Conservation (phyloP, 2,797 vertebrate species). For the Clarias pachynema region DNA sequence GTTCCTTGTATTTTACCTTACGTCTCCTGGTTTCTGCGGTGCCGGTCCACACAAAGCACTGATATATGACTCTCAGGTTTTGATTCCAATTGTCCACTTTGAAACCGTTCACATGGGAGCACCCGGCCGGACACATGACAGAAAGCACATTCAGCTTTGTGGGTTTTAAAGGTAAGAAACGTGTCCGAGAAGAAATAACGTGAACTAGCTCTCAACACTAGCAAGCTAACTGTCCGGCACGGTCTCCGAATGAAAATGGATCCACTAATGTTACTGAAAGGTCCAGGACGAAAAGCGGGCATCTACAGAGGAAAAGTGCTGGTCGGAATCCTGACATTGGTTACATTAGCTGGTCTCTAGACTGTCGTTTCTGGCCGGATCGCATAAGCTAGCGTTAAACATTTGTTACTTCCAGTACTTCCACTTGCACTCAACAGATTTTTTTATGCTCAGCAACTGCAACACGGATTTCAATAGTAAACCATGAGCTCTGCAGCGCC, state of each 20-base stretch:
- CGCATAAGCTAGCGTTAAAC: constrained; percentile 63
- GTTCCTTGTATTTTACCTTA: constrained; percentile 80
- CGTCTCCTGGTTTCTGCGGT: constrained; percentile 93
- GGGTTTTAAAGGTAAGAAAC: constrained; percentile 64
- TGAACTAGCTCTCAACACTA: constrained; percentile 54
- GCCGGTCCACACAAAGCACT: constrained; percentile 98
- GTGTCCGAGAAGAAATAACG: constrained; percentile 52
- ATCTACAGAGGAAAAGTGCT: constrained; percentile 65
- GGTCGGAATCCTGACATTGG: constrained; percentile 53
- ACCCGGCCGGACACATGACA: constrained; percentile 96
- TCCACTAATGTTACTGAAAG: constrained; percentile 65
- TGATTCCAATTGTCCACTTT: constrained; percentile 99
- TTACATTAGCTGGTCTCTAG: constrained; percentile 48
- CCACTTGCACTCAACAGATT: constrained; percentile 72
- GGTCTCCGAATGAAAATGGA: constrained; percentile 77
- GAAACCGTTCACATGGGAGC: constrained; percentile 96
- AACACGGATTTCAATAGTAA: constrained; percentile 71
- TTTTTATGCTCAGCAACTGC: constrained; percentile 75
- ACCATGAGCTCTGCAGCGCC: constrained; percentile 72
- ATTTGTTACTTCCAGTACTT: constrained; percentile 69
- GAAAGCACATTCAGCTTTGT: constrained; percentile 76
- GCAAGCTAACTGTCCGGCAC: constrained; percentile 73
- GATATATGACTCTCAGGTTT: constrained; percentile 95
- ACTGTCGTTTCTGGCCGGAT: constrained; percentile 60
- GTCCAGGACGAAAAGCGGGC: constrained; percentile 71